A percentile compares a stretch with the other conserved stretches of the same genome.
Conservation (phyloP, 2,888 invertebrate species). For the Lottia scabra region DNA sequence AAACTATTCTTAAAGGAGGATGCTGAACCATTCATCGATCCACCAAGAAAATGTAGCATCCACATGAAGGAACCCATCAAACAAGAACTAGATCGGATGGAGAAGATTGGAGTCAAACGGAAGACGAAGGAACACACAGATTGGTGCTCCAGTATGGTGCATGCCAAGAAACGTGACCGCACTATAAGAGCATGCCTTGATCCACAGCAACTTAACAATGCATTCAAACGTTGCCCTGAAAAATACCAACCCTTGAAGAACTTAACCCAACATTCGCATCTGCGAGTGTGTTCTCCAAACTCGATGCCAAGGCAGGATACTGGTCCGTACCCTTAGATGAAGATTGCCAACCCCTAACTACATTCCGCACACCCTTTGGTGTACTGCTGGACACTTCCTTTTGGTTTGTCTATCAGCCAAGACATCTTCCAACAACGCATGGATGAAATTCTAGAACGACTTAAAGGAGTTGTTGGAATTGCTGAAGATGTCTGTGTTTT, state of each 20-base stretch:
- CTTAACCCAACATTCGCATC: slow-evolving; percentile 25
- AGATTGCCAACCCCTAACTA: slow-evolving; percentile 28
- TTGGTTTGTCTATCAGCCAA: slow-evolving; percentile 24
- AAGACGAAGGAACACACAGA: slow-evolving; percentile 26
- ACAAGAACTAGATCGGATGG: slow-evolving; percentile 21
- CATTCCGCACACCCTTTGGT: slow-evolving; percentile 31
- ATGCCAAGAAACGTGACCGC: slow-evolving; percentile 13
- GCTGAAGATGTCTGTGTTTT: slow-evolving; percentile 23
- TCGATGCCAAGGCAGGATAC: slow-evolving; percentile 36
- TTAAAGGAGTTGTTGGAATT: slow-evolving; percentile 21
- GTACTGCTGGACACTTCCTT: background rate
- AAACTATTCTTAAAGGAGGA: slow-evolving; percentile 6
- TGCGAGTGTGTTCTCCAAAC: slow-evolving; percentile 29
- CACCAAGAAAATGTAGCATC: slow-evolving; percentile 18
- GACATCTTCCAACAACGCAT: slow-evolving; percentile 30
- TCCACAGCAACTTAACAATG: slow-evolving; percentile 26
- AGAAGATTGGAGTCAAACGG: slow-evolving; percentile 17
- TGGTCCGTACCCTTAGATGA: slow-evolving; percentile 25
- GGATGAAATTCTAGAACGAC: slow-evolving; percentile 8
- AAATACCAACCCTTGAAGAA: slow-evolving; percentile 34
- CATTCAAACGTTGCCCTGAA: slow-evolving; percentile 26
- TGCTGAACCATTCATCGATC: slow-evolving; percentile 18
- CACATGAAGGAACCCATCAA: slow-evolving; percentile 15
- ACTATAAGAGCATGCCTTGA: slow-evolving; percentile 27
- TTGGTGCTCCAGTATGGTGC: slow-evolving; percentile 21